Percentiles rank a stretch among this genome's conserved stretches.
Conservation (phyloP, 1,140 invertebrate species). For the Drosophila ironensis region DNA sequence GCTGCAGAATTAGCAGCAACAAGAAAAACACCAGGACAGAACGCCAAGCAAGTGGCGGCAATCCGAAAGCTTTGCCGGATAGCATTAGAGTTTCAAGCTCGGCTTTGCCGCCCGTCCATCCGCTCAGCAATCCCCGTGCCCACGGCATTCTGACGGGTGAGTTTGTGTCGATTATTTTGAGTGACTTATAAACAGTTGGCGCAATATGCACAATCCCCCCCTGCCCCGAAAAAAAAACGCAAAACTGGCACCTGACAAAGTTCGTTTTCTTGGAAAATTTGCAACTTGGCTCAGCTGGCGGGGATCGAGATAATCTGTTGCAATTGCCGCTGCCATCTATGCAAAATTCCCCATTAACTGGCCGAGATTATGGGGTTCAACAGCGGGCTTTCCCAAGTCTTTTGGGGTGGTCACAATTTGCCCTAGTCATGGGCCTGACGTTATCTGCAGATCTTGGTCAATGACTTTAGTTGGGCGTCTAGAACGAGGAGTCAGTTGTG, state of each 20-base stretch:
- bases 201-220: constrained; percentile 27
- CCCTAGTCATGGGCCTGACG: not conserved
- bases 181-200: constrained; percentile 31
- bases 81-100: constrained; percentile 39
- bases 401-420: not conserved
- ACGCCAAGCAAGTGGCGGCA: not conserved
- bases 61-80: constrained; percentile 31
- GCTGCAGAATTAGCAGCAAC: constrained; percentile 33
- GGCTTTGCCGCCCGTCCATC: constrained; percentile 8
- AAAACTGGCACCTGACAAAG: constrained; percentile 3
- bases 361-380: not conserved
- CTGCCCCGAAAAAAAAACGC: too few species aligned
- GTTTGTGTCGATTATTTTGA: constrained; percentile 14
- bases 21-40: constrained; percentile 5
- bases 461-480: constrained; percentile 6
- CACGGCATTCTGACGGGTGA: constrained; percentile 17
- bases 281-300: constrained; percentile 11
- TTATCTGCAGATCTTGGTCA: constrained; percentile 33
- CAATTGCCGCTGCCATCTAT: constrained; percentile 29
- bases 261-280: constrained; percentile 25
- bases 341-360: not conserved
- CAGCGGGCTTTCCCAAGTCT: too few species aligned
- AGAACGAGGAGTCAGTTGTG: too few species aligned
- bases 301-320: constrained; percentile 20
- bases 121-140: not conserved